phyloP scores from a whole-genome alignment of 2,113 vertebrate species.

The Numenius arquata region DNA sequence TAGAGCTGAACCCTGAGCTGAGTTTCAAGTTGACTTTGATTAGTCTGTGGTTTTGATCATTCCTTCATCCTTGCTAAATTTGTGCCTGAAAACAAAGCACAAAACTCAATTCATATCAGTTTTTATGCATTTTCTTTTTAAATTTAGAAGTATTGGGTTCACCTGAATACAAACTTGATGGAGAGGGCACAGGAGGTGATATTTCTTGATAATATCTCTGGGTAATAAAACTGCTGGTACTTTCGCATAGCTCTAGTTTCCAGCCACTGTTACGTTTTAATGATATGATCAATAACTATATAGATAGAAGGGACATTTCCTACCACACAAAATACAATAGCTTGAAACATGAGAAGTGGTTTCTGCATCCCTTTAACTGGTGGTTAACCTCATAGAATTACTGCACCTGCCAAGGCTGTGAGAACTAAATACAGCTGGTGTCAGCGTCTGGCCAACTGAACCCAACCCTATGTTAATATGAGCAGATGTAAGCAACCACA shows the following conservation, averaged over 20 bases:
- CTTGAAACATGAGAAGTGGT: slow-evolving; percentile 40
- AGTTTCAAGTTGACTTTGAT: neutral
- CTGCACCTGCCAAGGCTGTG: slow-evolving; percentile 64
- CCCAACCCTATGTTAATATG: slow-evolving; percentile 30
- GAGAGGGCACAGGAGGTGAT: neutral
- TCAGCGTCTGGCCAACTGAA: slow-evolving; percentile 38
- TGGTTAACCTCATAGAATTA: slow-evolving; percentile 61
- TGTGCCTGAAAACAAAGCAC: neutral
- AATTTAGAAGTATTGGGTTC: neutral
- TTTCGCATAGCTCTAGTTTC: slow-evolving; percentile 40
- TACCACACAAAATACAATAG: slow-evolving; percentile 60
- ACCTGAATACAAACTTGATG: neutral
- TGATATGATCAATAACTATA: slow-evolving; percentile 63
- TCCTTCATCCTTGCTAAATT: neutral
- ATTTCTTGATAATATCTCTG: slow-evolving; percentile 20
- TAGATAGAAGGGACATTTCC: slow-evolving; percentile 51
- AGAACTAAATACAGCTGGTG: slow-evolving; percentile 65
- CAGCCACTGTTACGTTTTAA: slow-evolving; percentile 49
- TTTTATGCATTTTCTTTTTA: neutral
- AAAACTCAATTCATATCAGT: neutral
- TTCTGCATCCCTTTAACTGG: slow-evolving; percentile 45
- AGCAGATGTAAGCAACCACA: slow-evolving; percentile 52
- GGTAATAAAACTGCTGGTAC: slow-evolving; percentile 9
- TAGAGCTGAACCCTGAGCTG: neutral
- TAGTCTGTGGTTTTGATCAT: neutral